Conservation (phyloP, 2,797 vertebrate species). For the Rallus crepitans region DNA sequence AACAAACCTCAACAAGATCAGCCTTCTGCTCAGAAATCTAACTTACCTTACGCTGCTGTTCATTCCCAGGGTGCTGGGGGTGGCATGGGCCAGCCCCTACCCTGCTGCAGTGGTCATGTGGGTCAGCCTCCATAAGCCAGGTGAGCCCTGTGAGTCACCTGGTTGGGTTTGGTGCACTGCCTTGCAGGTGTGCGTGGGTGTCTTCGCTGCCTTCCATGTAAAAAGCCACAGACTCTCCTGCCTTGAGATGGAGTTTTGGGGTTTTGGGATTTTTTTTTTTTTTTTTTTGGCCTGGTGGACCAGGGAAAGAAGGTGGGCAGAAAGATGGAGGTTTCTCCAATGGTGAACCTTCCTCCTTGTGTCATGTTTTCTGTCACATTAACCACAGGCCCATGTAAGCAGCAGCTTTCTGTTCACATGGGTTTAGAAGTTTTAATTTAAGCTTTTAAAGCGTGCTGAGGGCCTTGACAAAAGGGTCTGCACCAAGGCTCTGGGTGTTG, state of each 20-base stretch:
- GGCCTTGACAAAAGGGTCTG: background rate
- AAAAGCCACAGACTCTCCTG: background rate
- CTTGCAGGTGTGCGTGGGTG: fast-evolving
- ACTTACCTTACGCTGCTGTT: background rate
- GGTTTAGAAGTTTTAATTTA: background rate
- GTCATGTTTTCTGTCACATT: background rate
- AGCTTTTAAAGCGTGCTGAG: background rate
- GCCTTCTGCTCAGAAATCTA: background rate
- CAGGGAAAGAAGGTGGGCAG: background rate
- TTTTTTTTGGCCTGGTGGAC: background rate
- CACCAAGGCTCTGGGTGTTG: background rate
- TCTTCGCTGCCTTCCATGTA: background rate
- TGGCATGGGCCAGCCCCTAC: background rate
- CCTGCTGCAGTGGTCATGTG: fast-evolving
- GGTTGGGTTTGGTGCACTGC: background rate
- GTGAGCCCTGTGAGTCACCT: background rate
- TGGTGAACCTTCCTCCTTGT: background rate
- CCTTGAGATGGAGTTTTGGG: fast-evolving
- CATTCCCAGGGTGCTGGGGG: background rate
- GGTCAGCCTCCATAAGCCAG: fast-evolving
- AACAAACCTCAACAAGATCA: background rate
- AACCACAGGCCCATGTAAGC: background rate
- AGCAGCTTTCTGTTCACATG: background rate
- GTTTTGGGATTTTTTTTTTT: background rate
- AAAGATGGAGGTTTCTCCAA: background rate